Evolutionary conservation across 2,888 invertebrate species (phyloP), one percentile per base, ranked within the genome.

Genomic region (Geotrupes spiniger): DNA sequence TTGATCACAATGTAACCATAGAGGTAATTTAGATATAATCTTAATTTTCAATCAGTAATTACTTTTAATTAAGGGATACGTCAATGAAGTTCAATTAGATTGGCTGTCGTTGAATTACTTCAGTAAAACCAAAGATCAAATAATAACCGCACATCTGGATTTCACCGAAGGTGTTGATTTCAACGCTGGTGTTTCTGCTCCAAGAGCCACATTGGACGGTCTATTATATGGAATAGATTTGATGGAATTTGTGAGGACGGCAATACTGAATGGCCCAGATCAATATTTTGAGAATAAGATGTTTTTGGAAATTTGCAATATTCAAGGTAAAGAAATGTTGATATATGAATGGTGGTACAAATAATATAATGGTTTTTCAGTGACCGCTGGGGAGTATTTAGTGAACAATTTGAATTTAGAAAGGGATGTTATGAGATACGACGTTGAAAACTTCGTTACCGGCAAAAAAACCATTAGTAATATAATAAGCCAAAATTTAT

Each of bases 371-470:
- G n/a, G n/a, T n/a, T n/a, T n/a, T n/a, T n/a, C n/a, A n/a, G n/a
- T n/a, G n/a, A n/a, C 63, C 39, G 27, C 69, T 14, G 70, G 68
- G 5, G 55, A 63, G 11, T 72, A 64, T 53, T 62, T 58, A 3
- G 69, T 83, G 11, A 83, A 83, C 59, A 65, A 71, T 50, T 62
- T 78, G 36, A 73, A 78, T 66, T 65, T 82, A 16, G 61, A 68
- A 9, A 69, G 68, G 5, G 82, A 83, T 57, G 67, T 82, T 11
- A 69, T 79, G 53, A 71, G 74, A 33, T 66, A 69, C 39, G 75
- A 76, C 52, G 42, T 61, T 41, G 42, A 56, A 14, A 78, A 77
- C 61, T 59, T 70, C 2, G 63, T 81, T 1, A 75, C 71, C 1
- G 76, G 77, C 2, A 60, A 58, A 1, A 79, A 78, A 66, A 61